Conservation (phyloP, 35 echinoderm and acorn worm species). For the Strongylocentrotus purpuratus region DNA sequence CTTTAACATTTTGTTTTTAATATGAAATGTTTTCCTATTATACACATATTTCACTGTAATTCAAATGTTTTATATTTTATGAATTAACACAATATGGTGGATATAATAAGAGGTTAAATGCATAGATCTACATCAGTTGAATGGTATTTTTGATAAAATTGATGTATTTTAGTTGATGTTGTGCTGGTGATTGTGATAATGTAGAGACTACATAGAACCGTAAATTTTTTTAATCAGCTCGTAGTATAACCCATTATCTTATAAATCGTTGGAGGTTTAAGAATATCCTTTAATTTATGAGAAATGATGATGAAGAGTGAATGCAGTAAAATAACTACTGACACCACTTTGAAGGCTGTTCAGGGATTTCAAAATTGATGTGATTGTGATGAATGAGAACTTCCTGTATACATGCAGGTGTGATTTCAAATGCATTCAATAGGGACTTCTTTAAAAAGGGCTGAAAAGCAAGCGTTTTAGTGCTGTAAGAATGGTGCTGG, state of each 20-base stretch:
- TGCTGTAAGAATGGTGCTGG: no score
- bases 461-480: background rate
- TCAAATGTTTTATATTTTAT: background rate
- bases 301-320: background rate
- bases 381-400: background rate
- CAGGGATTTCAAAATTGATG: background rate
- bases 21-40: background rate
- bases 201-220: no score
- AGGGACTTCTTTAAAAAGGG: background rate
- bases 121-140: background rate
- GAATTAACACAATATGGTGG: background rate
- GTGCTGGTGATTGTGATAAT: background rate
- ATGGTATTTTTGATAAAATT: background rate
- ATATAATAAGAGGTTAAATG: background rate
- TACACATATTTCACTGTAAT: background rate
- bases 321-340: no score
- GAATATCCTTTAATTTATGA: background rate
- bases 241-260: no score
- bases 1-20: background rate
- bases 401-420: background rate
- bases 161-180: background rate
- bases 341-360: background rate
- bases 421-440: background rate
- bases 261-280: background rate
- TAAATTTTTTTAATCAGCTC: no score